Percentiles rank a stretch among this genome's conserved stretches.
phyloP scores from a whole-genome alignment of 2,113 vertebrate genomes.

The Thamnaconus septentrionalis region DNA sequence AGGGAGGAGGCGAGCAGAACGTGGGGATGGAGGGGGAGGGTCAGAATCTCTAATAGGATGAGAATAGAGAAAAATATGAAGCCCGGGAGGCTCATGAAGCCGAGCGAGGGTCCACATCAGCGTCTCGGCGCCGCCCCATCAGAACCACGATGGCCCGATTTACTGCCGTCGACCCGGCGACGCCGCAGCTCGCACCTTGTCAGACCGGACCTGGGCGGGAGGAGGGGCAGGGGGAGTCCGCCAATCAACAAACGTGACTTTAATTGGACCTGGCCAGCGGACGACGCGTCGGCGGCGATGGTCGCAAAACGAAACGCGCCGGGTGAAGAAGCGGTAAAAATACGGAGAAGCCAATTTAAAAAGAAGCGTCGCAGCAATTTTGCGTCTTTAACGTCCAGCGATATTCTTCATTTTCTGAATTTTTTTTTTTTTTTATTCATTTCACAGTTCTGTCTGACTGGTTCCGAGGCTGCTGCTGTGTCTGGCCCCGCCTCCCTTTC shows the following conservation, averaged over 20 bases:
- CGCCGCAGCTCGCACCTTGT: no score
- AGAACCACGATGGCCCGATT: conserved; percentile 63
- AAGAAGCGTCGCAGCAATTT: conserved; percentile 34
- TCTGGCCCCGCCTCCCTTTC: not conserved
- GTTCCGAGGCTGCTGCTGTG: conserved; percentile 1
- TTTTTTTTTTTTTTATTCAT: not conserved
- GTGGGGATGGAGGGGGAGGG: conserved; percentile 72
- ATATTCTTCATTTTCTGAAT: conserved; percentile 1
- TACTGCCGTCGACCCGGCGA: conserved; percentile 39
- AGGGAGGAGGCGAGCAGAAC: conserved; percentile 60
- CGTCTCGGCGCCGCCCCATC: conserved; percentile 65
- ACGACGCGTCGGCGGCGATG: no score
- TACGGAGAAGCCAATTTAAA: not conserved
- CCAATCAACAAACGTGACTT: no score
- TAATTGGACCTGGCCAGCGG: no score
- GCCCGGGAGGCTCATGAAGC: conserved; percentile 67
- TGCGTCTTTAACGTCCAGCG: conserved; percentile 11
- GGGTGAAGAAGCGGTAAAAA: not conserved
- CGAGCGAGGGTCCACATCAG: conserved; percentile 66
- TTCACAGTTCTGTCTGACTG: conserved; percentile 4
- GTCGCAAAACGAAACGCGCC: no score
- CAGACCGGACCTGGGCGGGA: no score
- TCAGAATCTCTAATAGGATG: conserved; percentile 76
- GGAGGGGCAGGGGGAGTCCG: no score
- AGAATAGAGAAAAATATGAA: conserved; percentile 73